These are phyloP conservation scores for Tenodera sinensis DNA, from an alignment of 2,888 invertebrate species.

Conservation along the genomic window DNA sequence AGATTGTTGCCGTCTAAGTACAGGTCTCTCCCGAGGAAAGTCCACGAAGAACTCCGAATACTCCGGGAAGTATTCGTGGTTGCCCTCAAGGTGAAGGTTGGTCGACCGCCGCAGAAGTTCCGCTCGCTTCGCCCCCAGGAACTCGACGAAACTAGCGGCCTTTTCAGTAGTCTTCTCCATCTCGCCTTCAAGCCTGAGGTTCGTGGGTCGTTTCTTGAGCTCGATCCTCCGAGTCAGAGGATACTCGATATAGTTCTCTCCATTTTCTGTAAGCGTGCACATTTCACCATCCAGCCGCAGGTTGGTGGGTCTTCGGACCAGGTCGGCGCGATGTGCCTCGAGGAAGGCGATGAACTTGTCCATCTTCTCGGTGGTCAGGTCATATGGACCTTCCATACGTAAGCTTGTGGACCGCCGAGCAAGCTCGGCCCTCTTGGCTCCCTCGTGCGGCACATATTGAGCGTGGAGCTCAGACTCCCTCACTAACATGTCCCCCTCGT, in stretches of 20 bases:
- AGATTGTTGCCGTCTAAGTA: slow-evolving; percentile 43
- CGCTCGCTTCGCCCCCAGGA: slow-evolving; percentile 46
- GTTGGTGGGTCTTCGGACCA: not conserved
- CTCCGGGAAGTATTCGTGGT: slow-evolving; percentile 42
- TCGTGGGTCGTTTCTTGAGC: slow-evolving; percentile 44
- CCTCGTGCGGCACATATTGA: slow-evolving; percentile 47
- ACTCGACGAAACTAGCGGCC: slow-evolving; percentile 46
- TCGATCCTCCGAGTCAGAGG: slow-evolving; percentile 45
- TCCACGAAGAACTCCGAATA: slow-evolving; percentile 46
- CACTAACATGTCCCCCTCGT: slow-evolving; percentile 41
- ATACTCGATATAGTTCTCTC: slow-evolving; percentile 46
- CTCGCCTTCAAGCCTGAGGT: slow-evolving; percentile 51
- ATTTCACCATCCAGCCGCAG: slow-evolving; percentile 51
- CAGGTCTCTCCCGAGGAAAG: slow-evolving; percentile 49
- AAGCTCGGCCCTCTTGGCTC: slow-evolving; percentile 46
- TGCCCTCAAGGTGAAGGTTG: slow-evolving; percentile 17
- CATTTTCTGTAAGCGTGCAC: slow-evolving; percentile 48
- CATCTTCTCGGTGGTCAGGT: slow-evolving; percentile 48
- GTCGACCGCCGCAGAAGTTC: slow-evolving; percentile 35
- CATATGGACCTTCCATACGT: slow-evolving; percentile 51
- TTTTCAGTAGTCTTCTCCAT: slow-evolving; percentile 46
- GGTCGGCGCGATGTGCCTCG: slow-evolving; percentile 34
- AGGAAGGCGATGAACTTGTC: slow-evolving; percentile 45
- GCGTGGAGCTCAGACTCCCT: slow-evolving; percentile 48
- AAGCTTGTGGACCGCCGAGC: slow-evolving; percentile 40